Evolutionary conservation across 2,888 invertebrate genomes (phyloP).

Genomic region (Cephus spinipes): DNA sequence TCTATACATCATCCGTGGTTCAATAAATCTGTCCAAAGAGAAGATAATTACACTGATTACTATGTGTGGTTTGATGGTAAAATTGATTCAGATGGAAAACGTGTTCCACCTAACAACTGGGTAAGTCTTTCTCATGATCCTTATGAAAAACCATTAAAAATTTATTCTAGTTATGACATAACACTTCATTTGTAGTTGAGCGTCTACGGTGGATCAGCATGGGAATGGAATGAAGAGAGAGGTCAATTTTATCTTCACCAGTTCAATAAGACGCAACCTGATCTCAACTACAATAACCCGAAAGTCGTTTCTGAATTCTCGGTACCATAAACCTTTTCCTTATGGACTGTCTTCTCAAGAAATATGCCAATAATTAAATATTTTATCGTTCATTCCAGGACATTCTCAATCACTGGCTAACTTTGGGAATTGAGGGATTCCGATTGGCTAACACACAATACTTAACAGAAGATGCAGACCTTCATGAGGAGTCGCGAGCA

Average conservation of each 20-base stretch:
- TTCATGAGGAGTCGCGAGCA: slow-evolving; percentile 69
- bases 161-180: neutral
- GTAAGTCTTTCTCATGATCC: slow-evolving; percentile 60
- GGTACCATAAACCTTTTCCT: neutral
- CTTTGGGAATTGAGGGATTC: slow-evolving; percentile 85
- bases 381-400: slow-evolving; percentile 61
- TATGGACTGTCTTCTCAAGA: neutral
- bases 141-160: neutral
- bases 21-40: slow-evolving; percentile 71
- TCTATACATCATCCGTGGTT: slow-evolving; percentile 80
- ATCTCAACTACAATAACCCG: slow-evolving; percentile 83
- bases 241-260: slow-evolving; percentile 84
- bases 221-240: slow-evolving; percentile 76
- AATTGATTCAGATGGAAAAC: slow-evolving; percentile 56
- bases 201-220: slow-evolving; percentile 73
- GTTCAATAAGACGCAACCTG: slow-evolving; percentile 76
- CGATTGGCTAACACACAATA: slow-evolving; percentile 78
- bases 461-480: slow-evolving; percentile 72
- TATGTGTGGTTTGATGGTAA: slow-evolving; percentile 80
- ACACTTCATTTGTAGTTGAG: slow-evolving; percentile 59
- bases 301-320: slow-evolving; percentile 74
- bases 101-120: slow-evolving; percentile 79
- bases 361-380: neutral
- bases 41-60: slow-evolving; percentile 76
- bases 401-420: slow-evolving; percentile 78